Base-by-base conservation (phyloP, 2,797 vertebrate genomes). In the Molossus molossus region DNA sequence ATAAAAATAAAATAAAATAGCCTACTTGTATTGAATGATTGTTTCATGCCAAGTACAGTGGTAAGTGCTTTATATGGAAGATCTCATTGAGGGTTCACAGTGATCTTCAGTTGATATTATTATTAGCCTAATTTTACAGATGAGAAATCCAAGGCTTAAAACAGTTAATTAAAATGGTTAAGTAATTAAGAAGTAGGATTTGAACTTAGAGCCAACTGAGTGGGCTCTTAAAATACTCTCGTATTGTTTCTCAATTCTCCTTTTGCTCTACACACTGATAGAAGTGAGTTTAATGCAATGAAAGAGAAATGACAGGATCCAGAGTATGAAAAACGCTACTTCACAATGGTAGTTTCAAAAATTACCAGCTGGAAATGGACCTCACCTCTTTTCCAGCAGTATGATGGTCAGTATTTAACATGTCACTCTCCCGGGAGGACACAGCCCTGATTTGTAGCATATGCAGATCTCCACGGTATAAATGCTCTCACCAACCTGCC, bases 91-190 rank as follows among this genome's bases (percentile, higher is more conserved):
- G 60, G 91, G 37, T 23, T 80, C 72, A 76, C 15, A 9, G 9
- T 27, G n/a, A 53, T 40, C 69, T 85, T 70, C 79, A 95, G 21
- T 58, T 40, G 10, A 60, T 88, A 27, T 10, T 57, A 37, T 65
- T 73, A 75, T 25, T 45, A 79, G 60, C n/a, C n/a, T 80, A 81
- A 80, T 33, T 75, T 93, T 67, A 91, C 25, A 93, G 65, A 84
- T 69, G n/a, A 89, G 86, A 81, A 94, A 92, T 92, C 17, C 5
- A 60, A 95, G 67, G 13, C 21, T 86, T 48, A 65, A 18, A 85
- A n/a, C 12, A 86, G 29, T n/a, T 86, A 79, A 57, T 13, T 45
- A 83, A 77, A 57, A 60, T 57, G 3, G 14, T 60, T 58, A 75
- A 50, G 18, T 20, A 76, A 23, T 75, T 53, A 81, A 53, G 18